Evolutionary conservation across 2,888 invertebrate genomes (phyloP), one percentile per base, ranked within the genome.

Genomic region (Marronus borbonicus): DNA sequence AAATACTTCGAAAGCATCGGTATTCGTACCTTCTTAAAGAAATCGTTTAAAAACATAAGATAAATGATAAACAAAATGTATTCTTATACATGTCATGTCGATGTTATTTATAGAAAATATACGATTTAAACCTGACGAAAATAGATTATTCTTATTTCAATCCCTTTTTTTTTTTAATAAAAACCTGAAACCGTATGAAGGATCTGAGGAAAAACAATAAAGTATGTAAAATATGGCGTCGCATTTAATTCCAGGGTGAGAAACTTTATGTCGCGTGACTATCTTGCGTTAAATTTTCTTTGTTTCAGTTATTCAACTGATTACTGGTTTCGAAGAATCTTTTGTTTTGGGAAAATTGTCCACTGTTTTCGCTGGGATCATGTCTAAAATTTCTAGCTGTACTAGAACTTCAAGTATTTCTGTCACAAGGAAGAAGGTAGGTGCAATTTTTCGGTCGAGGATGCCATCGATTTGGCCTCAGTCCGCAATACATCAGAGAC

Each of bases 1-100:
- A 44, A 74, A 60, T 74, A 74, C 72, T 44, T 44, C 28, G 60
- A 74, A 60, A 74, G 60, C 24, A 44, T 60, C 60, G 44, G 20
- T 74, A 44, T 39, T 60, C 44, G 72, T 74, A 74, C 72, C 72
- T 74, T 39, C 44, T 60, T 60, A 74, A 72, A 74, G 24, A 60
- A 72, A 31, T 12, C 52, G 31, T 70, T 70, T 74, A 60, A 74
- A 74, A 49, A 60, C 24, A 17, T 49, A 74, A 74, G 72, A 60
- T 52, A 72, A 58, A 20, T 20, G 10, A 58, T 60, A 31, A 60
- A 50, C 28, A 60, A 74, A 60, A 62, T 74, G 72, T 74, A 74
- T 74, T 74, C 72, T 74, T 74, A 17, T 74, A 68, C 52, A 74
- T 74, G 72, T 74, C 72, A 74, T 74, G 58, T 74, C 72, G 72